A percentile compares a stretch with the other conserved stretches of the same genome.
Evolutionary conservation across 1,140 invertebrate species (phyloP).

Genomic region (Dinothrombium tinctorium): DNA sequence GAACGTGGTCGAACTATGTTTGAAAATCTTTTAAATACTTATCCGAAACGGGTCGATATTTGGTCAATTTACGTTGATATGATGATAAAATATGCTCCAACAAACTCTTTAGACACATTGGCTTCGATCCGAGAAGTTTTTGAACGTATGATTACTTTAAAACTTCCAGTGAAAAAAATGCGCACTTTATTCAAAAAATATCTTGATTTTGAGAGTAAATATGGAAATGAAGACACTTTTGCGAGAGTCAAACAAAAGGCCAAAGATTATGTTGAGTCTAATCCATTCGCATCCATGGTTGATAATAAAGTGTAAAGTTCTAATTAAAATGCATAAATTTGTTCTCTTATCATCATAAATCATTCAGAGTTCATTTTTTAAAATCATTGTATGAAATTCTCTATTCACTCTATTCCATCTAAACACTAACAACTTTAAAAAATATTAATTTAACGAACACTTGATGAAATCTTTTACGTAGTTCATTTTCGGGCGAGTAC

Average conservation of each 20-base stretch:
- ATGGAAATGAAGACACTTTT: constrained; percentile 1
- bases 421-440: no score
- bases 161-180: constrained; percentile 7
- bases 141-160: constrained; percentile 9
- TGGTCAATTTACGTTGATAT: constrained; percentile 68
- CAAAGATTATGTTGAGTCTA: constrained; percentile 5
- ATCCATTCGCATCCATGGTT: no score
- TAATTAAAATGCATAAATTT: no score
- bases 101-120: background rate
- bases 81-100: constrained; percentile 37
- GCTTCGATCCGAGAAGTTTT: constrained; percentile 8
- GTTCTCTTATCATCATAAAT: no score
- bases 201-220: constrained; percentile 9
- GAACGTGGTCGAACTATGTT: constrained; percentile 65
- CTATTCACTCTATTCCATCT: no score
- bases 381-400: no score
- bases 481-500: no score
- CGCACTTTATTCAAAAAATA: constrained; percentile 9
- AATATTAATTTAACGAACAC: no score
- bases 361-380: no score
- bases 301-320: no score
- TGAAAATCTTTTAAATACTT: constrained; percentile 57
- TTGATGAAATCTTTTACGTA: no score
- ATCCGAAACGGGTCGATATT: constrained; percentile 64
- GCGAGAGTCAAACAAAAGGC: constrained; percentile 8